Evolutionary conservation across 2,113 vertebrate species (phyloP).

Genomic region (Chinchilla lanigera): DNA sequence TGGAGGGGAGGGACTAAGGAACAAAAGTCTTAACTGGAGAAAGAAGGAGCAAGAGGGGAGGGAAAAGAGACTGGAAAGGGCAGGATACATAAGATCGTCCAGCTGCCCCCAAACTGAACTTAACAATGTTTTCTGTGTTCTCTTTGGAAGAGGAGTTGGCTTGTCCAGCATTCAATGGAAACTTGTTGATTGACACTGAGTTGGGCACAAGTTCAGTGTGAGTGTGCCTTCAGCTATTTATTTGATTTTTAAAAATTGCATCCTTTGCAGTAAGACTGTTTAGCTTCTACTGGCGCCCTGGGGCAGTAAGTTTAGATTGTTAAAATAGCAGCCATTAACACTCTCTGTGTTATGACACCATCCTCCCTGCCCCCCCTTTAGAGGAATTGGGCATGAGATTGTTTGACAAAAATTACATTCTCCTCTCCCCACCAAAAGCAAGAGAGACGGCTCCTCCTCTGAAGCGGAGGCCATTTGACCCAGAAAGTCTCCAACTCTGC

Average conservation of each 20-base stretch:
- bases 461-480: not conserved
- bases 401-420: slow-evolving; percentile 66
- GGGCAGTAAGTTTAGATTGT: slow-evolving; percentile 68
- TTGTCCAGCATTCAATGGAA: slow-evolving; percentile 76
- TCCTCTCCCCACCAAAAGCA: slow-evolving; percentile 33
- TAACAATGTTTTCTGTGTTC: slow-evolving; percentile 78
- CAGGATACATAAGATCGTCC: slow-evolving; percentile 67
- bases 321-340: slow-evolving; percentile 76
- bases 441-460: not conserved
- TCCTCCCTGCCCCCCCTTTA: slow-evolving; percentile 21
- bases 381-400: slow-evolving; percentile 43
- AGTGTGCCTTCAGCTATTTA: slow-evolving; percentile 77
- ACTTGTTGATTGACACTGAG: slow-evolving; percentile 75
- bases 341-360: slow-evolving; percentile 69
- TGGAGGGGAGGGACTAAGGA: slow-evolving; percentile 46
- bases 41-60: slow-evolving; percentile 28
- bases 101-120: slow-evolving; percentile 76
- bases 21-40: slow-evolving; percentile 55
- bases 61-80: not conserved
- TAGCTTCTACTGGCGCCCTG: slow-evolving; percentile 69
- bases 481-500: not conserved
- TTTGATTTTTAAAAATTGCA: slow-evolving; percentile 69
- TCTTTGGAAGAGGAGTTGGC: slow-evolving; percentile 60
- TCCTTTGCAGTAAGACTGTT: slow-evolving; percentile 76
- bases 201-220: slow-evolving; percentile 73